A percentile compares a stretch with the other conserved stretches of the same genome.
These are phyloP conservation scores for Dasypolia templi DNA, from an alignment of 2,888 invertebrate species.

Conservation along the genomic window DNA sequence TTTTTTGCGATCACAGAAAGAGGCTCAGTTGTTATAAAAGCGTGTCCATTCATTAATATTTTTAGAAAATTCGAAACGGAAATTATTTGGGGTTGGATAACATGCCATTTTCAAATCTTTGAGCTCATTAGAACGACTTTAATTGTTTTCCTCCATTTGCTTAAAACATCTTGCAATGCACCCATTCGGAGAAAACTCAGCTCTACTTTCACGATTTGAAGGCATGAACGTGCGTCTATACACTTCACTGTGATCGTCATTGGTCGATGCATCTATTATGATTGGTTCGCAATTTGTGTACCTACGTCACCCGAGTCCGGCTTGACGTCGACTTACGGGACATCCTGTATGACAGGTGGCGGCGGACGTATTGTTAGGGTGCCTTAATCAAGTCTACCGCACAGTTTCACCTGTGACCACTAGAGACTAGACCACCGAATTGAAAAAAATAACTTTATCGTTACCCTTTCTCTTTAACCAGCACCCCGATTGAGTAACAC, in stretches of 20 bases:
- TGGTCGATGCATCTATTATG: background rate
- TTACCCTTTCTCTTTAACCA: conserved; percentile 13
- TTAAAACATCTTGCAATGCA: background rate
- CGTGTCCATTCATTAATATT: too few relatives aligned
- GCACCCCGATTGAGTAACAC: too few relatives aligned
- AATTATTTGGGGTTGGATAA: too few relatives aligned
- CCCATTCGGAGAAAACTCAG: background rate
- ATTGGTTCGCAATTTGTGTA: background rate
- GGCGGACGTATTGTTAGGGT: too few relatives aligned
- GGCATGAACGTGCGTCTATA: background rate
- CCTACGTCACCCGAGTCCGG: background rate
- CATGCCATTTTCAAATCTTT: background rate
- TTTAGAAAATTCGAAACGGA: too few relatives aligned
- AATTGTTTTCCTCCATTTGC: background rate
- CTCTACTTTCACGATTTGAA: background rate
- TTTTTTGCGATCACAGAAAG: too few relatives aligned
- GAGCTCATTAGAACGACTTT: background rate
- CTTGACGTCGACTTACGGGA: too few relatives aligned
- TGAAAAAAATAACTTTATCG: background rate
- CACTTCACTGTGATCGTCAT: conserved; percentile 6
- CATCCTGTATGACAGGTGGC: too few relatives aligned
- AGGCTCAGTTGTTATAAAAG: too few relatives aligned
- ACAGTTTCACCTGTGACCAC: background rate
- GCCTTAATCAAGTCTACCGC: background rate
- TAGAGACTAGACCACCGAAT: background rate